Base-by-base conservation (phyloP, 1,140 invertebrate genomes). In the Colletes gigas region DNA sequence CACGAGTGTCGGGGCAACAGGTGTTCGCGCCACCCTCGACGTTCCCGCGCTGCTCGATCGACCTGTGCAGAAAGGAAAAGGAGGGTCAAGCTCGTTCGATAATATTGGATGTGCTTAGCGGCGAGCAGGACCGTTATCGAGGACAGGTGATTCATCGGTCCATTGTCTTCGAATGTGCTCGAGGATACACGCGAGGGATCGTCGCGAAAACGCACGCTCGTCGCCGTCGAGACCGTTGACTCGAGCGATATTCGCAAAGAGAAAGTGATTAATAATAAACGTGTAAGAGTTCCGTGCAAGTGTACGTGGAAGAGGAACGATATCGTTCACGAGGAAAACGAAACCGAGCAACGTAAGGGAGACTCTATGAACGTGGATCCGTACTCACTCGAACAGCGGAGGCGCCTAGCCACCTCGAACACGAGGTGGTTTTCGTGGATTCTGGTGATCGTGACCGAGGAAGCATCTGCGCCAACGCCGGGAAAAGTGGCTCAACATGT, bases 401-500 rank as follows among this genome's bases (percentile, higher is more conserved):
- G 83, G 81, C 73, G 75, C n/a, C 39, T 54, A 67, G 82, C 70
- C 74, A 55, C 50, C 81, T 52, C 77, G 67, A 74, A 60, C 59
- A 55, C 57, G 69, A 54, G 50, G 14, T 4, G 8, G 5, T 63
- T 39, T 81, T 67, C 78, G 63, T 57, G 83, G 77, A 68, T 77
- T 19, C 68, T 68, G 69, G 44, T 67, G 74, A 84, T 59, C 78
- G 59, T 76, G 73, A 50, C 17, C 63, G 60, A 84, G 72, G 65
- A 67, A 14, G 39, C 47, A 55, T 59, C 54, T 14, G 66, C 52
- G 70, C 30, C 52, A 9, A 12, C 30, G 6, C 44, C 44, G 57
- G 65, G 10, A 47, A 73, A 79, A 79, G 69, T 79, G 77, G 83
- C 55, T 73, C 81, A 83, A 41, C 77, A 93, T 92, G 92, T 92